These are phyloP conservation scores for Delia radicum DNA, from an alignment of 1,140 invertebrate genomes.

Conservation along the genomic window DNA sequence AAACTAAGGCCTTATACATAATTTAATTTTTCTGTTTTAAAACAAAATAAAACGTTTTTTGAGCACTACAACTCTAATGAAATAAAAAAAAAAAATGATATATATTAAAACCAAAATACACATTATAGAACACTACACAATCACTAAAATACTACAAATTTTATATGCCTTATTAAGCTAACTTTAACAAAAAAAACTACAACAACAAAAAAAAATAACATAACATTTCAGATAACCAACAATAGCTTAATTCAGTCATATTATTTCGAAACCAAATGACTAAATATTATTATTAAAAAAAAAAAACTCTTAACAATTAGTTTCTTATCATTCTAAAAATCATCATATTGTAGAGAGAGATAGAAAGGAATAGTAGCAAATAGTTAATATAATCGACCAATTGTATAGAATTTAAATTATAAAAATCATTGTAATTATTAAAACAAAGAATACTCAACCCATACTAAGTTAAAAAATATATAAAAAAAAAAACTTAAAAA, in stretches of 20 bases:
- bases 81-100: background rate
- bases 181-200: constrained; percentile 22
- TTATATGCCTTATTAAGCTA: constrained; percentile 26
- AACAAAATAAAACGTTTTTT: background rate
- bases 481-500: too few species aligned
- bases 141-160: constrained; percentile 9
- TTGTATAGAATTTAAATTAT: constrained; percentile 20
- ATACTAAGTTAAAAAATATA: too few species aligned
- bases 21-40: background rate
- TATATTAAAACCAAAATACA: background rate
- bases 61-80: too few species aligned
- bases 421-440: background rate
- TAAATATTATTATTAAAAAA: too few species aligned
- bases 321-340: background rate
- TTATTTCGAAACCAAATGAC: too few species aligned
- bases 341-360: too few species aligned
- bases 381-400: constrained; percentile 16
- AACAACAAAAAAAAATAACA: background rate
- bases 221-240: background rate
- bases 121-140: constrained; percentile 13
- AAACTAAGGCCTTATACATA: constrained; percentile 18
- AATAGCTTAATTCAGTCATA: background rate
- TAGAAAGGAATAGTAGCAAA: background rate
- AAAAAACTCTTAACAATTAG: background rate
- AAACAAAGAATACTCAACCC: background rate